These are phyloP conservation scores for Mamestra configurata DNA, from an alignment of 1,140 invertebrate species.

Conservation along the genomic window DNA sequence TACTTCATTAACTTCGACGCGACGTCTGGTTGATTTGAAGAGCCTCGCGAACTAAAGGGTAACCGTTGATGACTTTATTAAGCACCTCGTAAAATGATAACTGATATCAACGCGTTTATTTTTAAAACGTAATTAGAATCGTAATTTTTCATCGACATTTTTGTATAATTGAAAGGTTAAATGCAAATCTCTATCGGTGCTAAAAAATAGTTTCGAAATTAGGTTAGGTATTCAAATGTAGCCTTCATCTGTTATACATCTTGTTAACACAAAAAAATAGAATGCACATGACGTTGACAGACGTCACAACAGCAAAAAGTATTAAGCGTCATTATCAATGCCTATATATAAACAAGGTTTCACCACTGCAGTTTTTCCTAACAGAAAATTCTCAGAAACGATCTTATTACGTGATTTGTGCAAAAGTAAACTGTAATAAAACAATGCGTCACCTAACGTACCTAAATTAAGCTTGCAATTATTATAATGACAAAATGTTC, in stretches of 20 bases:
- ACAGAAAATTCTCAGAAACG: not conserved
- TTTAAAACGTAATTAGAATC: not conserved
- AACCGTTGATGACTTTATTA: conserved; percentile 11
- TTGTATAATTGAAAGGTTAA: not conserved
- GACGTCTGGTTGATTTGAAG: conserved; percentile 40
- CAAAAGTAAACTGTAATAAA: not conserved
- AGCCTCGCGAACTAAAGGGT: conserved; percentile 30
- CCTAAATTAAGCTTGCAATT: conserved; percentile 9
- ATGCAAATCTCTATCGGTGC: no score
- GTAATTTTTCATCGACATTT: not conserved
- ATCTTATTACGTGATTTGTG: not conserved
- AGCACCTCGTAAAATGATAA: not conserved
- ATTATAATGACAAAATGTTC: not conserved
- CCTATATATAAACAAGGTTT: no score
- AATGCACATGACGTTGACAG: no score
- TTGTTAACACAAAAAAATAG: no score
- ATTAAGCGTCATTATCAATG: no score
- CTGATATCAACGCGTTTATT: not conserved
- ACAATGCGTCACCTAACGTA: conserved; percentile 21
- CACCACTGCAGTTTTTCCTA: not conserved
- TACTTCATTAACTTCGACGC: conserved; percentile 37
- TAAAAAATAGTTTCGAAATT: no score
- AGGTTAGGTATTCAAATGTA: no score
- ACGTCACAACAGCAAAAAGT: no score
- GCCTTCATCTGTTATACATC: no score